phyloP scores from a whole-genome alignment of 2,888 invertebrate genomes.

The Azorinus chamasolen region DNA sequence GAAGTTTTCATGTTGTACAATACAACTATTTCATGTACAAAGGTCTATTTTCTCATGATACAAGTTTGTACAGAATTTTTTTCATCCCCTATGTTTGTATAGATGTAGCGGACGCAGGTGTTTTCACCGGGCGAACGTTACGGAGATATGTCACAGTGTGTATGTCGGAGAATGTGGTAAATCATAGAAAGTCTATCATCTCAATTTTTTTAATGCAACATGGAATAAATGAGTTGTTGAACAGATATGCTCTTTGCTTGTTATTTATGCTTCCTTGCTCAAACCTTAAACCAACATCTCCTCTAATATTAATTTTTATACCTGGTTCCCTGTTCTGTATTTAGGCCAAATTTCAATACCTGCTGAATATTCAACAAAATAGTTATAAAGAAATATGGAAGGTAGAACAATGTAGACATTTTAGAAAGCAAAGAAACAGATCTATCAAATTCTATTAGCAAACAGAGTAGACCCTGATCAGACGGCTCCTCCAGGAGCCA shows the following conservation, averaged over 20 bases:
- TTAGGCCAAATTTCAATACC: too few relatives aligned
- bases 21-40: constrained; percentile 25
- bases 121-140: constrained; percentile 2
- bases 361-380: too few relatives aligned
- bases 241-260: constrained; percentile 11
- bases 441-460: too few relatives aligned
- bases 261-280: background rate
- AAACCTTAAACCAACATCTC: too few relatives aligned
- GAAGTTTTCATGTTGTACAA: constrained; percentile 29
- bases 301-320: too few relatives aligned
- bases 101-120: constrained; percentile 31
- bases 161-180: constrained; percentile 12
- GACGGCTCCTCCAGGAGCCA: too few relatives aligned
- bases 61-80: constrained; percentile 42
- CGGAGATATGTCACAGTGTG: constrained; percentile 10
- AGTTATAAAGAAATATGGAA: too few relatives aligned
- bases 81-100: constrained; percentile 40
- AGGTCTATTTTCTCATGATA: constrained; percentile 25
- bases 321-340: too few relatives aligned
- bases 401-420: too few relatives aligned
- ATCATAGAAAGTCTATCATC: constrained; percentile 49
- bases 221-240: constrained; percentile 67
- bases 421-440: too few relatives aligned
- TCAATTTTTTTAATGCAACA: constrained; percentile 44
- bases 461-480: too few relatives aligned